A percentile compares a stretch with the other conserved stretches of the same genome.
phyloP scores from a whole-genome alignment of 2,888 invertebrate species.

The Oscheius sp. region DNA sequence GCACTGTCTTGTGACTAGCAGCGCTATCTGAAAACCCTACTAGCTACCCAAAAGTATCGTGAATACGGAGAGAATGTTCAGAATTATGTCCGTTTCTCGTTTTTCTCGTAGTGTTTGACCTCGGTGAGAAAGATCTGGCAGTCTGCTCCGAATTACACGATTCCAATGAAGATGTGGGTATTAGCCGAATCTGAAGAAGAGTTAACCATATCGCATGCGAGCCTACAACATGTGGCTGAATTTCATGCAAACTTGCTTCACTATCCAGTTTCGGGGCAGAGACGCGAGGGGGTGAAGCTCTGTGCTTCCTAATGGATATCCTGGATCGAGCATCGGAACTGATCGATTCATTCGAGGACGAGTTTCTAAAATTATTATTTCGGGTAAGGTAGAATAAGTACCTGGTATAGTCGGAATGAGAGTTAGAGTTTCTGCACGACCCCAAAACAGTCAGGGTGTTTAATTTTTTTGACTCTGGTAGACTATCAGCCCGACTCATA shows the following conservation, averaged over 20 bases:
- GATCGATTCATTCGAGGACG: conserved; percentile 50
- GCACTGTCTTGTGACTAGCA: conserved; percentile 26
- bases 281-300: conserved; percentile 44
- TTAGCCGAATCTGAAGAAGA: conserved; percentile 46
- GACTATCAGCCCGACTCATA: conserved; percentile 22
- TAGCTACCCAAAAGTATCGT: neutral
- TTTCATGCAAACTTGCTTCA: neutral
- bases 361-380: conserved; percentile 8
- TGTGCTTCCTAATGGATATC: conserved; percentile 54
- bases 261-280: conserved; percentile 39
- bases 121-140: conserved; percentile 40
- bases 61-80: conserved; percentile 21
- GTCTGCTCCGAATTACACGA: conserved; percentile 55
- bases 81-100: neutral
- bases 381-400: neutral
- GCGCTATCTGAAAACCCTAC: conserved; percentile 11
- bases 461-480: neutral
- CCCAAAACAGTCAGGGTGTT: conserved; percentile 2
- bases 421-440: conserved; percentile 29
- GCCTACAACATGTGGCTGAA: conserved; percentile 15
- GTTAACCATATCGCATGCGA: neutral
- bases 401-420: conserved; percentile 36
- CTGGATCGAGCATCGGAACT: conserved; percentile 55
- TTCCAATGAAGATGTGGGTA: conserved; percentile 49
- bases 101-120: neutral